These are phyloP conservation scores for Spisula subtruncata DNA, from an alignment of 2,888 invertebrate genomes.

Conservation along the genomic window DNA sequence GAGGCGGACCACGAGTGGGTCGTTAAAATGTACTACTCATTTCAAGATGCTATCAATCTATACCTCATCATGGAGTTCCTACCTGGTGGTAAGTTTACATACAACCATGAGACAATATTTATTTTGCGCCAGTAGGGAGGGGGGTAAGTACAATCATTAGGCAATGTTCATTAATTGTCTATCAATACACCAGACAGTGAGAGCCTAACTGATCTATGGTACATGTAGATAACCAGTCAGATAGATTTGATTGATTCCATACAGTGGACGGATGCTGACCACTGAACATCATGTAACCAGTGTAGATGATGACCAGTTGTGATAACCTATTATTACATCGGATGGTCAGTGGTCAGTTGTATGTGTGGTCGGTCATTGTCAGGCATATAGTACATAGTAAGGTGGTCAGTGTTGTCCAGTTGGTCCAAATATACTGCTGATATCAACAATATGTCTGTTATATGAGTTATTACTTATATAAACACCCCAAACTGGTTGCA, in stretches of 20 bases:
- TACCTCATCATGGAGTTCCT: slow-evolving; percentile 99
- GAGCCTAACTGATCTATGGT: too few relatives aligned
- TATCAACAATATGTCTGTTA: too few relatives aligned
- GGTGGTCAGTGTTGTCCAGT: background rate
- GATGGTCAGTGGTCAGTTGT: background rate
- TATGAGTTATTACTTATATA: too few relatives aligned
- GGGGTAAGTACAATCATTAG: slow-evolving; percentile 46
- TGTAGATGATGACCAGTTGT: too few relatives aligned
- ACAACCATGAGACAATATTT: too few relatives aligned
- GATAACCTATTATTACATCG: too few relatives aligned
- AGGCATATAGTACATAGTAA: background rate
- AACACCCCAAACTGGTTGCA: too few relatives aligned
- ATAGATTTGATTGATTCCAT: too few relatives aligned
- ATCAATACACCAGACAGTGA: too few relatives aligned
- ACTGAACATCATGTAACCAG: background rate
- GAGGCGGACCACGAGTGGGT: slow-evolving; percentile 99
- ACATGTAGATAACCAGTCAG: too few relatives aligned
- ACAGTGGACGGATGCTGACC: slow-evolving; percentile 6
- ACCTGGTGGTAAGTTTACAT: slow-evolving; percentile 96
- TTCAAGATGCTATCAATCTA: slow-evolving; percentile 98
- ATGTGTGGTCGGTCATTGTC: background rate
- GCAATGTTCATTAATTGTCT: too few relatives aligned
- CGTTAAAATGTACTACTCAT: slow-evolving; percentile 99
- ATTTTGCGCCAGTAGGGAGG: too few relatives aligned
- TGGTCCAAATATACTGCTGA: background rate